Conservation (phyloP, 2,113 vertebrate species). For the Rattus rattus region DNA sequence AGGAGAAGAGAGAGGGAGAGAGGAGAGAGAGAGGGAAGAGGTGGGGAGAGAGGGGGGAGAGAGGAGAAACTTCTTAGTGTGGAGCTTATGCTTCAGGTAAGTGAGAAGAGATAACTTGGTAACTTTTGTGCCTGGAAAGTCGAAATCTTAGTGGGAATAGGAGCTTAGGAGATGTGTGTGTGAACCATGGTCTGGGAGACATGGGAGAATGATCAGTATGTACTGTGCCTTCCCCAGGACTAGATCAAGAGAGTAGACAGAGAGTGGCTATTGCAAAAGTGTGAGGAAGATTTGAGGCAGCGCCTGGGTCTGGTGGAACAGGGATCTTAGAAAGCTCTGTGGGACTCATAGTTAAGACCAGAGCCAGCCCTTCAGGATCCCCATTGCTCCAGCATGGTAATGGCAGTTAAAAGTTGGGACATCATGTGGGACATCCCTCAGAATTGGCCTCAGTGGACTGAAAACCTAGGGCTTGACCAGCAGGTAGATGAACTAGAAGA, state of each 20-base stretch:
- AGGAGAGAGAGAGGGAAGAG: not conserved
- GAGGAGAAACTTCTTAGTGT: not conserved
- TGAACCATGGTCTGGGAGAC: not conserved
- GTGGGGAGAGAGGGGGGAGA: no score
- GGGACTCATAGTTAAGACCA: accelerated
- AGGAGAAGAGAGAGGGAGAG: no score
- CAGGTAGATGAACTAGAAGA: not conserved
- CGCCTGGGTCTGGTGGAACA: accelerated
- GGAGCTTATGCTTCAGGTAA: not conserved
- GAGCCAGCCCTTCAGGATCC: no score
- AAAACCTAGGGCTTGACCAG: accelerated
- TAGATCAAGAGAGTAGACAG: not conserved
- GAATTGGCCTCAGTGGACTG: not conserved
- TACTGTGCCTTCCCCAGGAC: not conserved
- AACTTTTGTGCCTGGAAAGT: not conserved
- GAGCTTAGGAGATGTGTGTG: accelerated
- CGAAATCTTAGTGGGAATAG: not conserved
- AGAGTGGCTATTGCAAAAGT: accelerated
- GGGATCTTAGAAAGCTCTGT: not conserved
- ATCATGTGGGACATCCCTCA: no score
- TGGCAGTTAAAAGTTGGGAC: accelerated
- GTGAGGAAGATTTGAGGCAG: accelerated
- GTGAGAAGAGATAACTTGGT: not conserved
- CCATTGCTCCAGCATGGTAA: accelerated
- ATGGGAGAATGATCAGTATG: no score